A percentile compares a stretch with the other conserved stretches of the same genome.
Evolutionary conservation across 2,797 vertebrate species (phyloP).

Genomic region (Crenuchus spilurus): DNA sequence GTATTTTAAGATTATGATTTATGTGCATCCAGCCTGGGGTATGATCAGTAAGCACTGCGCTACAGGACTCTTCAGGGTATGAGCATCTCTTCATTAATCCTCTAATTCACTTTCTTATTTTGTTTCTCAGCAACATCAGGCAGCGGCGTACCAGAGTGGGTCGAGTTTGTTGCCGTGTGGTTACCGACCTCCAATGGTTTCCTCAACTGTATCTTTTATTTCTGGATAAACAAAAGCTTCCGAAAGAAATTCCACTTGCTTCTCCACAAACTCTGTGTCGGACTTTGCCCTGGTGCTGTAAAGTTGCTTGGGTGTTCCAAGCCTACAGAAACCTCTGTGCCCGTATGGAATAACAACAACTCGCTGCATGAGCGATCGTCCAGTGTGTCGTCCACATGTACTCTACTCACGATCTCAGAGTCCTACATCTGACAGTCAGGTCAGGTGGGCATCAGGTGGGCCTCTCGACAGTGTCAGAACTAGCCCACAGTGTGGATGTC

Average conservation of each 20-base stretch:
- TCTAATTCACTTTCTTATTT: neutral
- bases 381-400: constrained; percentile 83
- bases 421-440: constrained; percentile 45
- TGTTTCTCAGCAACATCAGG: constrained; percentile 75
- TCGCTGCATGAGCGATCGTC: constrained; percentile 74
- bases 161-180: constrained; percentile 87
- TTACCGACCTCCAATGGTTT: constrained; percentile 87
- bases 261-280: constrained; percentile 66
- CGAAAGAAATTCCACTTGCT: constrained; percentile 79
- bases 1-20: neutral
- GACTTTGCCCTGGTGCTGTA: constrained; percentile 65
- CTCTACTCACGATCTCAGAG: constrained; percentile 66
- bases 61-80: neutral
- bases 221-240: constrained; percentile 87
- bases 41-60: too few relatives aligned
- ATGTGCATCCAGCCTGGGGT: neutral
- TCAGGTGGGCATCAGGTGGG: neutral
- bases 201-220: constrained; percentile 91
- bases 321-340: constrained; percentile 51
- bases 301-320: constrained; percentile 46
- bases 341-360: constrained; percentile 67
- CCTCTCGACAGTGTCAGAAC: constrained; percentile 9
- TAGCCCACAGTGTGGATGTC: neutral
- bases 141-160: constrained; percentile 79
- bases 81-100: neutral